Percentiles rank a stretch among this genome's conserved stretches.
phyloP scores from a whole-genome alignment of 2,113 vertebrate species.

The Mormoops blainvillei region DNA sequence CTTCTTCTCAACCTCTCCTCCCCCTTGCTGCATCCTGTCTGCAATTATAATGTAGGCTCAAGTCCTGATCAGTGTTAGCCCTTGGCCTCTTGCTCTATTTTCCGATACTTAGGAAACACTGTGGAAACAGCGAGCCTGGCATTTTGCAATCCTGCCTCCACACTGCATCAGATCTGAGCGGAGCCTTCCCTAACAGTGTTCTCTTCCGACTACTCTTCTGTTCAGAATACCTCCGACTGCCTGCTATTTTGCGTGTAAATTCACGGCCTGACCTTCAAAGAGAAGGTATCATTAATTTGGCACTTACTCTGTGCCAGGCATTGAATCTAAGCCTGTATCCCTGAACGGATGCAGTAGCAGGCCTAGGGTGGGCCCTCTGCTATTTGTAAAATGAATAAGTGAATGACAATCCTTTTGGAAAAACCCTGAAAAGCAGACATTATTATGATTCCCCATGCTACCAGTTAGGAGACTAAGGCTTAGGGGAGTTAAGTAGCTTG shows the following conservation, averaged over 20 bases:
- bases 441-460: neutral
- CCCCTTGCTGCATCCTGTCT: neutral
- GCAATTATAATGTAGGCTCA: neutral
- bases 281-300: neutral
- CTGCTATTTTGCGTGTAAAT: neutral
- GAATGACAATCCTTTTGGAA: neutral
- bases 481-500: neutral
- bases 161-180: neutral
- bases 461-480: neutral
- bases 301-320: neutral
- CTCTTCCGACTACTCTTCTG: neutral
- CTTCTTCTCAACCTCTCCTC: neutral
- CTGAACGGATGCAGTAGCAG: neutral
- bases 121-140: neutral
- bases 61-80: neutral
- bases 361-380: neutral
- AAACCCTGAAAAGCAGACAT: neutral
- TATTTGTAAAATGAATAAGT: neutral
- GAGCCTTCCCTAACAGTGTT: neutral
- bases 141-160: neutral
- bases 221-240: neutral
- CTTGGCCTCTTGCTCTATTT: neutral
- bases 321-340: neutral
- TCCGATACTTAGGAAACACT: neutral
- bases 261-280: conserved; percentile 22